Evolutionary conservation across 2,888 invertebrate species (phyloP).

Genomic region (Melieria omissa): DNA sequence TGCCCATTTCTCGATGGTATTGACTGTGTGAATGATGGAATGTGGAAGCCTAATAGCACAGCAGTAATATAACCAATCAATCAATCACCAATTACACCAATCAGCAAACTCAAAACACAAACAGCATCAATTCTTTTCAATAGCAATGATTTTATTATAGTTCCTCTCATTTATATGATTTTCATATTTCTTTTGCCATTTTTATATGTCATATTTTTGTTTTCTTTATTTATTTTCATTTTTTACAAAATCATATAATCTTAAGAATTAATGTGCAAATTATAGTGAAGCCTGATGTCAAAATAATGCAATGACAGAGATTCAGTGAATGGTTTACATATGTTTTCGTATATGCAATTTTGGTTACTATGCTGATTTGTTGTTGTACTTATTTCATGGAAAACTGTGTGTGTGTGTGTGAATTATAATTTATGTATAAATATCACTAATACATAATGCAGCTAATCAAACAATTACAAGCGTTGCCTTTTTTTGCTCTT

Average conservation of each 20-base stretch:
- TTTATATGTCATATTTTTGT: not conserved
- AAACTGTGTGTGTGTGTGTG: constrained; percentile 16
- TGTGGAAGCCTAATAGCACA: too few species aligned
- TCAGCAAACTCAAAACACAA: too few species aligned
- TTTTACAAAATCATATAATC: not conserved
- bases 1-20: too few species aligned
- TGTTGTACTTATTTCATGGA: constrained; percentile 16
- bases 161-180: not conserved
- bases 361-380: not conserved
- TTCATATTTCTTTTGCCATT: not conserved
- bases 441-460: too few species aligned
- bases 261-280: too few species aligned
- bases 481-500: too few species aligned
- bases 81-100: too few species aligned
- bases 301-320: not conserved
- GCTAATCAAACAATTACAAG: too few species aligned
- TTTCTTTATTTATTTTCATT: constrained; percentile 12
- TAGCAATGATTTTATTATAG: constrained; percentile 6
- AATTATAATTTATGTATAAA: not conserved
- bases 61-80: too few species aligned
- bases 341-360: constrained; percentile 2
- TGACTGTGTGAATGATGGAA: too few species aligned
- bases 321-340: not conserved
- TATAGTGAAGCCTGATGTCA: too few species aligned
- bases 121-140: not conserved